Evolutionary conservation across 2,113 vertebrate genomes (phyloP).

Genomic region (Microcebus ravelobensis): DNA sequence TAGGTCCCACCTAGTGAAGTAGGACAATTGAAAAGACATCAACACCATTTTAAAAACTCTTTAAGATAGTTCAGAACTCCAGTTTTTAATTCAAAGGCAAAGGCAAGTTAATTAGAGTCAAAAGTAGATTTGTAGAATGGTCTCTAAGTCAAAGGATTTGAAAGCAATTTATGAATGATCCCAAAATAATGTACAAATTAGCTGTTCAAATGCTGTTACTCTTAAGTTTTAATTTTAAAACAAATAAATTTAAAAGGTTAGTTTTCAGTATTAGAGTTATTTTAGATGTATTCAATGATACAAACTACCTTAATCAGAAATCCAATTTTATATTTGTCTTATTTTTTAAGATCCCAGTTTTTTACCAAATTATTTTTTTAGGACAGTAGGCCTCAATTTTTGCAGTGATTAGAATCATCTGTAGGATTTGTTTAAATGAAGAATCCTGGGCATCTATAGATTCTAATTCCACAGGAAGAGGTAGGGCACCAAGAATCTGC

Average conservation of each 20-base stretch:
- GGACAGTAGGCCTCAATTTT: background rate
- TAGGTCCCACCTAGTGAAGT: conserved; percentile 81
- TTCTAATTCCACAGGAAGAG: background rate
- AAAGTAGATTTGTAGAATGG: conserved; percentile 83
- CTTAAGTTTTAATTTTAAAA: conserved; percentile 76
- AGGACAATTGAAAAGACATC: conserved; percentile 74
- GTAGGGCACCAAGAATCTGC: background rate
- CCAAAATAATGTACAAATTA: conserved; percentile 83
- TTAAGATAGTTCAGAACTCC: conserved; percentile 82
- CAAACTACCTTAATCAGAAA: conserved; percentile 77
- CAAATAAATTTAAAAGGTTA: conserved; percentile 69
- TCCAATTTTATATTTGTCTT: conserved; percentile 71
- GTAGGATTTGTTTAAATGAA: conserved; percentile 8
- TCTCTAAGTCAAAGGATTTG: conserved; percentile 83
- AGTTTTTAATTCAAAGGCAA: conserved; percentile 85
- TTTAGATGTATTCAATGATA: conserved; percentile 69
- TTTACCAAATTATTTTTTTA: conserved; percentile 73
- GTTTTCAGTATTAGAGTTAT: conserved; percentile 72
- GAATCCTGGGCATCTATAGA: background rate
- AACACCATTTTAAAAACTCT: conserved; percentile 79
- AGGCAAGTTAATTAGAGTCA: conserved; percentile 87
- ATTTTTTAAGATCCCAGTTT: conserved; percentile 69
- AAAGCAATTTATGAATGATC: conserved; percentile 84
- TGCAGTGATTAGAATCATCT: background rate
- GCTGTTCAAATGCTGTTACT: conserved; percentile 80